Percentiles rank a stretch among this genome's conserved stretches.
These are phyloP conservation scores for Andrena marginata DNA, from an alignment of 2,888 invertebrate species.

Conservation along the genomic window DNA sequence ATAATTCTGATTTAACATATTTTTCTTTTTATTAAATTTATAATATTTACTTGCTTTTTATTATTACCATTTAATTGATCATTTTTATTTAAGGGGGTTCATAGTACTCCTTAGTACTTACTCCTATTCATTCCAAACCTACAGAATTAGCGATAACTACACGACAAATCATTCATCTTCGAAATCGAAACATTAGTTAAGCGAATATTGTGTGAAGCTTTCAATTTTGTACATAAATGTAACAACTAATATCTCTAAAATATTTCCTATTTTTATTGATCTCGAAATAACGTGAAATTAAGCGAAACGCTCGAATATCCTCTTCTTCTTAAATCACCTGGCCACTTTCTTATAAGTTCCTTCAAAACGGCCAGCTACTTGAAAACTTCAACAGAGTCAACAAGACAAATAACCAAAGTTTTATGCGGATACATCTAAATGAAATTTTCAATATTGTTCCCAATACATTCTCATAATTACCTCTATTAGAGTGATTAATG, in stretches of 20 bases:
- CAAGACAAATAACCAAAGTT: conserved; percentile 29
- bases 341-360: conserved; percentile 3
- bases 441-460: conserved; percentile 12
- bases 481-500: conserved; percentile 27
- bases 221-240: no score
- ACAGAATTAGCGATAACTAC: no score
- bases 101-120: no score
- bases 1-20: no score
- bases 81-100: no score
- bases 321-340: conserved; percentile 2
- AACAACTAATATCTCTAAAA: neutral
- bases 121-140: no score
- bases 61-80: no score
- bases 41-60: no score
- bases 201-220: no score
- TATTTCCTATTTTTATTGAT: conserved; percentile 2
- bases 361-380: conserved; percentile 7
- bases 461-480: conserved; percentile 23
- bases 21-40: no score
- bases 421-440: conserved; percentile 1
- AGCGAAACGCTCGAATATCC: conserved; percentile 6
- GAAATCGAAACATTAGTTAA: no score
- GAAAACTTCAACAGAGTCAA: neutral
- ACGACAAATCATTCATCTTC: no score
- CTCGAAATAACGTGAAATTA: neutral